Percentiles rank a stretch among this genome's conserved stretches.
phyloP scores from a whole-genome alignment of 2,888 invertebrate genomes.

The Steromphala cineraria region DNA sequence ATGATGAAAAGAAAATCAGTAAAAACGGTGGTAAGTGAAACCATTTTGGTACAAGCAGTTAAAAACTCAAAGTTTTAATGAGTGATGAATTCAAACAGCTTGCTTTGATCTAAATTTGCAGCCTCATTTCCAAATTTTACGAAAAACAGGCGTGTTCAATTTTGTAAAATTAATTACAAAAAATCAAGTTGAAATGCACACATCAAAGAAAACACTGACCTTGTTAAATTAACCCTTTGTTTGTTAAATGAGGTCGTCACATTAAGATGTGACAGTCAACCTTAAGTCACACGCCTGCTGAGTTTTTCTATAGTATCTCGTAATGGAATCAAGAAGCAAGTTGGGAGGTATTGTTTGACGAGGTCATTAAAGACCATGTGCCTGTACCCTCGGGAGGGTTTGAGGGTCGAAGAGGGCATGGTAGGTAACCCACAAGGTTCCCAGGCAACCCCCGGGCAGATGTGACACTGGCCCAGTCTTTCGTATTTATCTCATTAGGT shows the following conservation, averaged over 20 bases:
- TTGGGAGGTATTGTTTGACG: background rate
- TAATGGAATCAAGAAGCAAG: slow-evolving; percentile 3
- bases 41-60: background rate
- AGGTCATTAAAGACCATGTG: slow-evolving; percentile 3
- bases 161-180: background rate
- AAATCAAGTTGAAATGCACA: background rate
- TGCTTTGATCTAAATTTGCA: background rate
- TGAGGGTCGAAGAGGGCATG: background rate
- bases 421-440: background rate
- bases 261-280: background rate
- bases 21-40: slow-evolving; percentile 57
- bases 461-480: background rate
- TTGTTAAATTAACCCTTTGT: background rate
- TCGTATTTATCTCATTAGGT: slow-evolving; percentile 2
- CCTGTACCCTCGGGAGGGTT: background rate
- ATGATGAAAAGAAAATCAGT: slow-evolving; percentile 67
- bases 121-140: background rate
- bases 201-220: background rate
- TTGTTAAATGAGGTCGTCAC: background rate
- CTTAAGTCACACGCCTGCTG: background rate
- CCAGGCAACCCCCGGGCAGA: background rate
- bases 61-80: background rate
- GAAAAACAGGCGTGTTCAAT: background rate
- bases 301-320: background rate
- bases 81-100: background rate